Evolutionary conservation across 2,113 vertebrate genomes (phyloP).

Genomic region (Eidolon helvum): DNA sequence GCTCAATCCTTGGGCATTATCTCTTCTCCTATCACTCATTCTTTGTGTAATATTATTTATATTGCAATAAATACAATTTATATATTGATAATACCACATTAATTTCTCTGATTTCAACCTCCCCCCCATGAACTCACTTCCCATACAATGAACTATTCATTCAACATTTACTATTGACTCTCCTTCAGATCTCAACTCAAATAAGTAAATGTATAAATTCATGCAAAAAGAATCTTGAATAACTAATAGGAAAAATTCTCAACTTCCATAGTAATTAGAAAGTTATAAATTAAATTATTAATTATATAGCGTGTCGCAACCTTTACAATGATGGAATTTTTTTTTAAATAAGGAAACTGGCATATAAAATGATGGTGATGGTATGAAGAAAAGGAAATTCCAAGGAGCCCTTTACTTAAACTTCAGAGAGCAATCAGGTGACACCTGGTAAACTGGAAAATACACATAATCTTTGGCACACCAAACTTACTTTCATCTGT

Average conservation of each 20-base stretch:
- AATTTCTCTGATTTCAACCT: background rate
- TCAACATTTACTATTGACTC: background rate
- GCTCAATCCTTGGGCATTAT: background rate
- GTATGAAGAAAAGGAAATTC: background rate
- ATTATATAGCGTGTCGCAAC: background rate
- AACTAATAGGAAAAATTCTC: background rate
- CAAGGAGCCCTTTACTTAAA: background rate
- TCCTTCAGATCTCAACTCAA: background rate
- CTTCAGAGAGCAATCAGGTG: background rate
- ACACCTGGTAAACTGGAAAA: background rate
- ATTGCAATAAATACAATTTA: background rate
- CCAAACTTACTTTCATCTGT: background rate
- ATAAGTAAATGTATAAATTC: background rate
- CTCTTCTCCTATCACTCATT: background rate
- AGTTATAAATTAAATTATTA: background rate
- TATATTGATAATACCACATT: background rate
- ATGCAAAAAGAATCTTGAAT: background rate
- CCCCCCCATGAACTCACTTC: background rate
- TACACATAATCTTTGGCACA: accelerated
- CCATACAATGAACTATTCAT: accelerated
- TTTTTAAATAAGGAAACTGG: background rate
- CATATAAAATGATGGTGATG: background rate
- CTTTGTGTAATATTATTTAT: background rate
- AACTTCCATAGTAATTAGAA: background rate
- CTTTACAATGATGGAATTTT: background rate